phyloP scores from a whole-genome alignment of 2,797 vertebrate species.

The Danio choprae region DNA sequence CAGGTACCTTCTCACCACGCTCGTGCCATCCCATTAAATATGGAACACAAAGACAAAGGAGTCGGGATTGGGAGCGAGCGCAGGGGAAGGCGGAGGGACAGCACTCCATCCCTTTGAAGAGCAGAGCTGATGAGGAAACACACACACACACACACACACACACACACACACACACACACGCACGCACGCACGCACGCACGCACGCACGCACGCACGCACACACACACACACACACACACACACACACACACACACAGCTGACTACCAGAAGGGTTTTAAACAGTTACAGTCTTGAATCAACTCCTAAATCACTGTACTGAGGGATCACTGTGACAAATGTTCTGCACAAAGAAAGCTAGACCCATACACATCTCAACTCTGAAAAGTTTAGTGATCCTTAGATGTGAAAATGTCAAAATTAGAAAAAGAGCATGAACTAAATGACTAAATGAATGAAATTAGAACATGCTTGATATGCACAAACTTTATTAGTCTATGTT shows the following conservation, averaged over 20 bases:
- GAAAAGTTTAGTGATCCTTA: background rate
- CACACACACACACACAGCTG: slow-evolving; percentile 39
- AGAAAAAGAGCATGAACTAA: background rate
- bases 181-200: slow-evolving; percentile 25
- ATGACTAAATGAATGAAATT: too few relatives aligned
- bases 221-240: slow-evolving; percentile 15
- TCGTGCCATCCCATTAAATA: slow-evolving; percentile 81
- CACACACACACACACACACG: slow-evolving; percentile 17
- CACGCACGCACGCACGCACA: slow-evolving; percentile 19
- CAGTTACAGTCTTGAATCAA: background rate
- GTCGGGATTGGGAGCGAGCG: slow-evolving; percentile 64
- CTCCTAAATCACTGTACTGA: background rate
- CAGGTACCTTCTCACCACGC: slow-evolving; percentile 78
- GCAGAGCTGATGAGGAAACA: slow-evolving; percentile 71
- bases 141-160: slow-evolving; percentile 60
- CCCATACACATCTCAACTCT: background rate
- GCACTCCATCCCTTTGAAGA: slow-evolving; percentile 82
- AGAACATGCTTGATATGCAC: background rate
- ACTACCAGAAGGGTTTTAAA: slow-evolving; percentile 40
- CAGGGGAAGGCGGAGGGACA: slow-evolving; percentile 65
- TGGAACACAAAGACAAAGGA: slow-evolving; percentile 85
- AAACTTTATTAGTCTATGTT: background rate
- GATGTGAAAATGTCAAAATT: background rate
- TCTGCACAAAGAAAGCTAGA: background rate
- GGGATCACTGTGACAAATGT: background rate